Base-by-base conservation (phyloP, 2,113 vertebrate species). In the Thamnophis sirtalis region DNA sequence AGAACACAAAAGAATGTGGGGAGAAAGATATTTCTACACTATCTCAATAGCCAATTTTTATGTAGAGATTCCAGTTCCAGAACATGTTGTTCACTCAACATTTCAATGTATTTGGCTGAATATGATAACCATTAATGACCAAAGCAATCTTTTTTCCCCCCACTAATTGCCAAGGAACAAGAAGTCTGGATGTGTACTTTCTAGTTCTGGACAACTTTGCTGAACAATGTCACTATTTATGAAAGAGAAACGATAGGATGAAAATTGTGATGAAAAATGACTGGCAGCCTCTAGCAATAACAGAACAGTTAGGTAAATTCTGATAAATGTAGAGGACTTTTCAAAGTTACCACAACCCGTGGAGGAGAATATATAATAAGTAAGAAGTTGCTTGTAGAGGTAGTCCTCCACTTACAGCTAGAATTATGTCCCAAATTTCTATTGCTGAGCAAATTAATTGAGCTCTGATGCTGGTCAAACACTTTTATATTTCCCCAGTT, bases 401-500 rank as follows among this genome's bases (percentile, higher is more conserved):
- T 68, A 68, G 4, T 68, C 4, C 60, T 68, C 28, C n/a, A 68
- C 1, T 15, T 68, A 68, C 11, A 1, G 15, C 63, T n/a, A n/a
- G 28, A 68, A n/a, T 68, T 68, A 15, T 68, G 4, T 11, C 28
- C 63, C 10, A n/a, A 5, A 15, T n/a, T n/a, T 68, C 28, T 68
- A n/a, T 68, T 68, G 28, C 63, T 68, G 24, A 68, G 11, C 60
- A 68, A 63, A 63, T 0, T 63, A 63, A 28, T 56, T 58, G 55
- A 58, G 55, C 21, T 92, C 91, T 53, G 88, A 90, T 91, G 93
- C 10, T 92, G 6, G 84, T 43, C 60, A 84, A 2, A 89, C 53
- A n/a, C 84, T 38, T 92, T 94, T 93, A n/a, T 68, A 63, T 53
- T 86, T 92, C 87, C 26, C 91, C 0, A 5, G 50, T 95, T 93